Conservation (phyloP, 2,888 invertebrate genomes). For the Latheticus oryzae region DNA sequence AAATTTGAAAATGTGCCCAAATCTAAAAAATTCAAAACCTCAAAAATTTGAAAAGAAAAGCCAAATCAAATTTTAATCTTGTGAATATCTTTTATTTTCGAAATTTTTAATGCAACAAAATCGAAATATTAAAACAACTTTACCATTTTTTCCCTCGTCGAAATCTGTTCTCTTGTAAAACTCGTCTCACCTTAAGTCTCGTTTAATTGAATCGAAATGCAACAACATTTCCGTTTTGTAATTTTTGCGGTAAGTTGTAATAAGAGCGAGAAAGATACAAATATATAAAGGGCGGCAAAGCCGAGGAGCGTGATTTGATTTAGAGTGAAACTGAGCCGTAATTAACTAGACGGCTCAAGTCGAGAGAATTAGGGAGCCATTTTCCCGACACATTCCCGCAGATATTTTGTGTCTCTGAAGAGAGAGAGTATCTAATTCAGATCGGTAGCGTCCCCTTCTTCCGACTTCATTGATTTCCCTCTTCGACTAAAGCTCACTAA, state of each 20-base stretch:
- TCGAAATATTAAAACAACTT: too few species aligned
- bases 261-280: too few species aligned
- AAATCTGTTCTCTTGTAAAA: neutral
- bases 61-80: too few species aligned
- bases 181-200: slow-evolving; percentile 22
- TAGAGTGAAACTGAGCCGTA: slow-evolving; percentile 59
- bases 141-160: too few species aligned
- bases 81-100: too few species aligned
- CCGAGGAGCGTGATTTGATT: slow-evolving; percentile 59
- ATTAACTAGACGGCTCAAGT: slow-evolving; percentile 59
- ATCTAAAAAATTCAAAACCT: too few species aligned
- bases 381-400: slow-evolving; percentile 59
- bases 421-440: slow-evolving; percentile 63
- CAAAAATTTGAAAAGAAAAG: too few species aligned
- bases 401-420: slow-evolving; percentile 51
- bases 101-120: too few species aligned
- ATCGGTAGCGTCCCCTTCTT: slow-evolving; percentile 51
- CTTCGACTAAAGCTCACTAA: slow-evolving; percentile 62
- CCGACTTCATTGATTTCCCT: slow-evolving; percentile 64
- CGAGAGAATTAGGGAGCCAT: slow-evolving; percentile 57
- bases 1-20: too few species aligned
- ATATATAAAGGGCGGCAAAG: slow-evolving; percentile 52
- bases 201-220: slow-evolving; percentile 42
- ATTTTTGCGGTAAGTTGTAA: slow-evolving; percentile 55
- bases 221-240: slow-evolving; percentile 42